phyloP scores from a whole-genome alignment of 2,113 vertebrate genomes.

The Gallinago media region DNA sequence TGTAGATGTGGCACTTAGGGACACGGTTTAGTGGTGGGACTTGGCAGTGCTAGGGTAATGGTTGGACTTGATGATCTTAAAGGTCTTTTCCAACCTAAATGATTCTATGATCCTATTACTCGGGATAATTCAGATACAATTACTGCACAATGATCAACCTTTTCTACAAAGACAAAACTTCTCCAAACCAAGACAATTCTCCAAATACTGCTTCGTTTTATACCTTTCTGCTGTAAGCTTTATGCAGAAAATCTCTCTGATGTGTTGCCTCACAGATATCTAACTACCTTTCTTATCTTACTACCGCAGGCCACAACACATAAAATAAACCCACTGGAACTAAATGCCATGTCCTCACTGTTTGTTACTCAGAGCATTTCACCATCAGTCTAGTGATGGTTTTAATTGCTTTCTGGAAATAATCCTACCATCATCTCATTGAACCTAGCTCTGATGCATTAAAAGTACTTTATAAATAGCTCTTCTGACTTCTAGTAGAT shows the following conservation, averaged over 20 bases:
- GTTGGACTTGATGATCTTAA: neutral
- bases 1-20: neutral
- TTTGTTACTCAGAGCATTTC: conserved; percentile 63
- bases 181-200: neutral
- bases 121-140: neutral
- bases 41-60: neutral
- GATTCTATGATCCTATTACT: neutral
- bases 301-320: conserved; percentile 59
- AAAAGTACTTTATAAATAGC: conserved; percentile 70
- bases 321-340: conserved; percentile 55
- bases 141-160: neutral
- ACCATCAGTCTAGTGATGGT: conserved; percentile 39
- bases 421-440: conserved; percentile 67
- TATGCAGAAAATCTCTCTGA: neutral
- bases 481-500: conserved; percentile 48
- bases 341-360: conserved; percentile 36
- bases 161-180: neutral
- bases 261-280: conserved; percentile 4
- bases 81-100: neutral
- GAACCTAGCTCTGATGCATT: conserved; percentile 59
- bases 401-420: conserved; percentile 76
- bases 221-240: neutral
- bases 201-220: neutral
- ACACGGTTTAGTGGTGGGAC: neutral
- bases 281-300: conserved; percentile 53